Evolutionary conservation across 2,797 vertebrate genomes (phyloP).

Genomic region (Poeciliopsis infans): DNA sequence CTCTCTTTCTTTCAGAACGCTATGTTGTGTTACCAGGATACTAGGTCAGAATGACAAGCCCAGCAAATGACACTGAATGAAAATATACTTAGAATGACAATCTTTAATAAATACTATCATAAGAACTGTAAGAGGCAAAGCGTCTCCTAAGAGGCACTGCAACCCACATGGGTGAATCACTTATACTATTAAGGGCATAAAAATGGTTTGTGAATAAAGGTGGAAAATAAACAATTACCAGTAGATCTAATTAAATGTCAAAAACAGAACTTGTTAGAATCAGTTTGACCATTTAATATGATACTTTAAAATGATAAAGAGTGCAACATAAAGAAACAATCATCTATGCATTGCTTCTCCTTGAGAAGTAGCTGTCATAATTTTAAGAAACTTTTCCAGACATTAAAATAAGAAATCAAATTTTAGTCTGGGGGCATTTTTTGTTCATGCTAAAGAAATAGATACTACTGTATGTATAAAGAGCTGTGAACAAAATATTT

Average conservation of each 20-base stretch:
- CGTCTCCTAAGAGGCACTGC: slow-evolving; percentile 31
- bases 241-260: slow-evolving; percentile 20
- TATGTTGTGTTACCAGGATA: slow-evolving; percentile 22
- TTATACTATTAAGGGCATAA: slow-evolving; percentile 9
- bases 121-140: slow-evolving; percentile 24
- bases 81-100: slow-evolving; percentile 46
- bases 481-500: neutral
- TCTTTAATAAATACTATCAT: slow-evolving; percentile 42
- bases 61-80: slow-evolving; percentile 25
- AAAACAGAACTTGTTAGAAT: slow-evolving; percentile 45
- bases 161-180: slow-evolving; percentile 9
- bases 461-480: neutral
- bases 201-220: slow-evolving; percentile 27
- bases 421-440: neutral
- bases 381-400: neutral
- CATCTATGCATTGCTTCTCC: neutral
- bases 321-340: neutral
- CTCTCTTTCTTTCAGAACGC: neutral
- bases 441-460: neutral
- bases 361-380: neutral
- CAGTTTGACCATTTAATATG: slow-evolving; percentile 38
- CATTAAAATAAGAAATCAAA: neutral
- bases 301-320: neutral
- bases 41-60: slow-evolving; percentile 63
- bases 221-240: slow-evolving; percentile 4